Conservation (phyloP, 1,140 invertebrate species). For the Drosophila tropicalis region DNA sequence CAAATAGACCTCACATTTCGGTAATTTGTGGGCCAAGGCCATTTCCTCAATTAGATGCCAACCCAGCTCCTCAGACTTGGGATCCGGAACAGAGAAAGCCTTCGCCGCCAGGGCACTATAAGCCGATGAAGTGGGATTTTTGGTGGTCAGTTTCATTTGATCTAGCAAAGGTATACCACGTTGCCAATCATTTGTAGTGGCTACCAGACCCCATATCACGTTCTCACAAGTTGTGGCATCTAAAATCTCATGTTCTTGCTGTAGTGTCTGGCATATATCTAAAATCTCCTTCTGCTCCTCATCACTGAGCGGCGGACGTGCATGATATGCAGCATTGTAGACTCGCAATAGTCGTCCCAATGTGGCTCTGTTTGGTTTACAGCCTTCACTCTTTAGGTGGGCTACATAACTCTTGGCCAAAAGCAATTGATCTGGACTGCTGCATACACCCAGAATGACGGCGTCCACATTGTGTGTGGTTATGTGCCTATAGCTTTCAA, state of each 20-base stretch:
- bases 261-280: conserved; percentile 84
- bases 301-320: conserved; percentile 75
- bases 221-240: conserved; percentile 85
- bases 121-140: conserved; percentile 57
- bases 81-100: conserved; percentile 44
- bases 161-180: conserved; percentile 86
- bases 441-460: conserved; percentile 84
- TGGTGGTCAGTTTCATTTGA: conserved; percentile 84
- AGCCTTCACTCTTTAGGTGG: conserved; percentile 84
- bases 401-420: conserved; percentile 85
- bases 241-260: conserved; percentile 85
- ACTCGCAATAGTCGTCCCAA: conserved; percentile 85
- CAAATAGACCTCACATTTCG: conserved; percentile 71
- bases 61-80: conserved; percentile 38
- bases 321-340: conserved; percentile 83
- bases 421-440: conserved; percentile 78
- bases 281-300: conserved; percentile 85
- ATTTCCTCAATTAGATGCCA: conserved; percentile 74
- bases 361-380: conserved; percentile 84
- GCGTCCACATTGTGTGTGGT: conserved; percentile 85
- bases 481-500: conserved; percentile 65
- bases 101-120: conserved; percentile 62
- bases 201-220: conserved; percentile 86
- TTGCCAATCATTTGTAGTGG: conserved; percentile 86
- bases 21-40: conserved; percentile 51